These are phyloP conservation scores for Hydrocynus forskahlii DNA, from an alignment of 2,797 vertebrate species.

Conservation along the genomic window DNA sequence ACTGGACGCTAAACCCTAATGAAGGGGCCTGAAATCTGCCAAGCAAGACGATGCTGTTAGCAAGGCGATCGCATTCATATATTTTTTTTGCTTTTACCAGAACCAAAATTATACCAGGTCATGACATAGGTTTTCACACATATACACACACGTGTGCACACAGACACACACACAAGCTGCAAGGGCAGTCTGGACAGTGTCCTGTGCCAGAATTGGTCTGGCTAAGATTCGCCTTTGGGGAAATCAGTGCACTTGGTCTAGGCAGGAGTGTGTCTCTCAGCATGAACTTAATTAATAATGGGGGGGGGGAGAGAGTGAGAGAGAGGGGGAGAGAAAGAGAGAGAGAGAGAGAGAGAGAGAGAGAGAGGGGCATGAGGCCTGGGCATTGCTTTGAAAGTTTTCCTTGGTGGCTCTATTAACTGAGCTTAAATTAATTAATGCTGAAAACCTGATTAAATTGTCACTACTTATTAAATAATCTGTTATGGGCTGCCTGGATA, in stretches of 20 bases:
- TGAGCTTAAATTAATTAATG: conserved; percentile 35
- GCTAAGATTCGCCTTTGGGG: conserved; percentile 21
- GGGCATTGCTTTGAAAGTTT: background rate
- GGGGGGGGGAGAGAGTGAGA: background rate
- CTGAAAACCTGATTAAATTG: conserved; percentile 25
- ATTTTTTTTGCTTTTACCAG: background rate
- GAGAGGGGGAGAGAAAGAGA: conserved; percentile 18
- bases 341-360: conserved; percentile 32
- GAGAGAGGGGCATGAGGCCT: conserved; percentile 58
- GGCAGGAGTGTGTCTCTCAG: conserved; percentile 22
- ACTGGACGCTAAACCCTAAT: background rate
- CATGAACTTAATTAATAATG: conserved; percentile 30
- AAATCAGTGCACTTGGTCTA: conserved; percentile 19
- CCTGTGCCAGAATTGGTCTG: conserved; percentile 28
- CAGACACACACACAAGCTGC: conserved; percentile 15
- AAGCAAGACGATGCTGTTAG: background rate
- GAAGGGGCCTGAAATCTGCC: background rate
- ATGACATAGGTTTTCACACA: conserved; percentile 12
- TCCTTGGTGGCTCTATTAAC: conserved; percentile 21
- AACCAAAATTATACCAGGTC: background rate
- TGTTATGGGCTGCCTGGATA: background rate
- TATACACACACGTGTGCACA: conserved; percentile 5
- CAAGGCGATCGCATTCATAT: background rate
- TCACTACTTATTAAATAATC: conserved; percentile 24
- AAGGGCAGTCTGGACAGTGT: conserved; percentile 1